Base-by-base conservation (phyloP, 1,140 invertebrate species). In the Amyelois transitella region DNA sequence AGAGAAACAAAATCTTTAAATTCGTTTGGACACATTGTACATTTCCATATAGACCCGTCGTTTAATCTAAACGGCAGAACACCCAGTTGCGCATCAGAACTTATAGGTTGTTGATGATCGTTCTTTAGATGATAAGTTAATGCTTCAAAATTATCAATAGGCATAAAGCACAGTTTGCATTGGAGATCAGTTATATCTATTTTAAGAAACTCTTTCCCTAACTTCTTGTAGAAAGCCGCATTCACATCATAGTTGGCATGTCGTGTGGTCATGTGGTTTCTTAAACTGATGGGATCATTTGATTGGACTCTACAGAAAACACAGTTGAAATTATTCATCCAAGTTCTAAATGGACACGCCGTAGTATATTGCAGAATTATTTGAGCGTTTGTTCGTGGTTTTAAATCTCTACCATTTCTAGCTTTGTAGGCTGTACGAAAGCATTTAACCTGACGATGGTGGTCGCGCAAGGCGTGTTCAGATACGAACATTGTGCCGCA, bases 251-350 rank as follows among this genome's bases (percentile, higher is more conserved):
- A 86, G 38, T 81, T 81, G 2, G 71, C 73, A 43, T 88, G 85
- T 5, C 69, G 55, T 0, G 71, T 72, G 0, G 72, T 69, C 52
- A 86, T 72, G 55, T 88, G 85, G 19, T 53, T 59, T 17, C 85
- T 64, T 0, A 88, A 60, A 18, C 57, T 68, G 19, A 58, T 72
- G 0, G 85, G 85, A 59, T 86, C 79, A 21, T 62, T 80, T 6
- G 73, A 75, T 22, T 83, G 80, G 0, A 81, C 69, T 8, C 81
- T 65, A 67, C 85, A 88, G 53, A 86, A 86, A 0, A 86, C 77
- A 50, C 82, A 88, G 54, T 76, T 83, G 45, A 86, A 83, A 58
- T 85, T 82, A 58, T 69, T 80, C 56, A 77, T 83, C 81, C 82
- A 86, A 5, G 78, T 88, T 17, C 82, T 58, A 48, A 86, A 86